Evolutionary conservation across 2,113 vertebrate species (phyloP).

Genomic region (Boleophthalmus pectinirostris): DNA sequence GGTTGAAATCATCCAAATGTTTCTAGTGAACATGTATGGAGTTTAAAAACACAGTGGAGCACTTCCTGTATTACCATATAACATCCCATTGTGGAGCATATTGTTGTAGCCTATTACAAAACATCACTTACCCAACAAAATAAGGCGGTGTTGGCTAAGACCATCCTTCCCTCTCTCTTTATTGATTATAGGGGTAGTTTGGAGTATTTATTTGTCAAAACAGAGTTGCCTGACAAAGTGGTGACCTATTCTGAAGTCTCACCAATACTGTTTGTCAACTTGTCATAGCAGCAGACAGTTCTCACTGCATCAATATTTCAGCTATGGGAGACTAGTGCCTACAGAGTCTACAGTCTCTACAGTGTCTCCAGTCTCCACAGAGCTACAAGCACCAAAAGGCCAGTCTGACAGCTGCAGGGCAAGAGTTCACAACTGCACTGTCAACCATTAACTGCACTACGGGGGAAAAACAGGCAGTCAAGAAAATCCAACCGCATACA

Average conservation of each 20-base stretch:
- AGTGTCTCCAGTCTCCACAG: neutral
- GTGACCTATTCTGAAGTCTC: neutral
- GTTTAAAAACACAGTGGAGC: no score
- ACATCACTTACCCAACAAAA: no score
- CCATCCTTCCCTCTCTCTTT: no score
- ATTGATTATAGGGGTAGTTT: neutral
- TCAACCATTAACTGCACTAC: constrained; percentile 28
- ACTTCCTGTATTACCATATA: no score
- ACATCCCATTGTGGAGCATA: no score
- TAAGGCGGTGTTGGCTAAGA: no score
- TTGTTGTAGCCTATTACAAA: no score
- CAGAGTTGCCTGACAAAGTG: neutral
- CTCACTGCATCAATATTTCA: constrained; percentile 70
- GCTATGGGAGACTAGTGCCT: constrained; percentile 62
- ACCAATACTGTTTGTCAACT: constrained; percentile 7
- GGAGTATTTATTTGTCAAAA: neutral
- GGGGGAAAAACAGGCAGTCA: neutral
- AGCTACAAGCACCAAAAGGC: constrained; percentile 32
- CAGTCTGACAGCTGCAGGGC: constrained; percentile 19
- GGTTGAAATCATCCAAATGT: no score
- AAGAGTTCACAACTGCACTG: constrained; percentile 34
- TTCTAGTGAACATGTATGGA: no score
- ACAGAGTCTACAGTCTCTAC: constrained; percentile 3
- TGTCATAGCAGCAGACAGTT: constrained; percentile 35
- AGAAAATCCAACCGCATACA: neutral